A percentile compares a stretch with the other conserved stretches of the same genome.
phyloP scores from a whole-genome alignment of 2,888 invertebrate genomes.

The Ellobium chinense region DNA sequence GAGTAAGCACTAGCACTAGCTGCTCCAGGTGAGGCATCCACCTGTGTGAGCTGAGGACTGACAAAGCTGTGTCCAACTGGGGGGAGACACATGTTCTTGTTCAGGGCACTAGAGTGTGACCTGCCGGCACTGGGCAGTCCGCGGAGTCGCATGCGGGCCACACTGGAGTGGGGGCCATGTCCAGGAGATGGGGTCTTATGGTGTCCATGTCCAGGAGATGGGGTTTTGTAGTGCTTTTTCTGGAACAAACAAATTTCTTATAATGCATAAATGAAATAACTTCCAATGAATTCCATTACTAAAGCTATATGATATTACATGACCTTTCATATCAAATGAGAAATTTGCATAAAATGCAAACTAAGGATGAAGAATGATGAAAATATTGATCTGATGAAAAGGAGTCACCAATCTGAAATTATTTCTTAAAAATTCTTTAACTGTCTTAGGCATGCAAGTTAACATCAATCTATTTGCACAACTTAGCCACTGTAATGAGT shows the following conservation, averaged over 20 bases:
- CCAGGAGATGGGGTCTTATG: conserved; percentile 64
- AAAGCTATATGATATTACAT: too few relatives aligned
- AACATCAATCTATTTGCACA: too few relatives aligned
- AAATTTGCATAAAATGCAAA: too few relatives aligned
- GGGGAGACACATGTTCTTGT: conserved; percentile 75
- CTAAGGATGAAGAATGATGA: too few relatives aligned
- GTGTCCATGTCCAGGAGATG: conserved; percentile 59
- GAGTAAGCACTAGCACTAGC: conserved; percentile 49
- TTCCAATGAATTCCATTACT: not conserved
- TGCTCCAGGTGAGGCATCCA: conserved; percentile 38
- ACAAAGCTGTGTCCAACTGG: conserved; percentile 70
- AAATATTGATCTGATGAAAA: too few relatives aligned
- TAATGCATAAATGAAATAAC: not conserved
- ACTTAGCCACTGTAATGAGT: too few relatives aligned
- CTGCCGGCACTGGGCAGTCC: conserved; percentile 59
- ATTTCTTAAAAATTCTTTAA: too few relatives aligned
- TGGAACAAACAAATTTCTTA: conserved; percentile 49
- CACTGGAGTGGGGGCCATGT: conserved; percentile 48
- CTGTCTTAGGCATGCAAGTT: too few relatives aligned
- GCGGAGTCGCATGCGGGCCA: conserved; percentile 63
- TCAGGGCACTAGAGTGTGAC: conserved; percentile 46
- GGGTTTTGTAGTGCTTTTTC: conserved; percentile 61
- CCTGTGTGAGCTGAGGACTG: conserved; percentile 32
- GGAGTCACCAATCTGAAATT: too few relatives aligned
- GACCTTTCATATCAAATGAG: too few relatives aligned